Evolutionary conservation across 1,140 invertebrate genomes (phyloP).

Genomic region (Formica exsecta): DNA sequence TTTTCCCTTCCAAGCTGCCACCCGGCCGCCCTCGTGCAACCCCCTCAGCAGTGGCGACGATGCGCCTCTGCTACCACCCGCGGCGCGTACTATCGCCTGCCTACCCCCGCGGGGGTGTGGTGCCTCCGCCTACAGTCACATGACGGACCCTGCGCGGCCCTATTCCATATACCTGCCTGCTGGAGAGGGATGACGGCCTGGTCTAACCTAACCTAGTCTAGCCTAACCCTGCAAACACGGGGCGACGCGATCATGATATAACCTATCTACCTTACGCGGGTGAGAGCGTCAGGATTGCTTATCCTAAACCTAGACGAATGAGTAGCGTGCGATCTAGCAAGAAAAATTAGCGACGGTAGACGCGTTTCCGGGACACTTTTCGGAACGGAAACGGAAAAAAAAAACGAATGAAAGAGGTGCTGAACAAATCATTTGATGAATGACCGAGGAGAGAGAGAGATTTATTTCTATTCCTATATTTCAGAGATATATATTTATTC

Average conservation of each 20-base stretch:
- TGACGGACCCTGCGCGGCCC: conserved; percentile 78
- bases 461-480: not conserved
- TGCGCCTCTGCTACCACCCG: conserved; percentile 55
- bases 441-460: not conserved
- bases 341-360: not conserved
- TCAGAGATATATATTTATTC: not conserved
- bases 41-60: conserved; percentile 42
- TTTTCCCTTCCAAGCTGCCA: conserved; percentile 59
- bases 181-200: conserved; percentile 56
- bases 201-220: conserved; percentile 64
- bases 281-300: conserved; percentile 31
- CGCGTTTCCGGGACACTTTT: not conserved
- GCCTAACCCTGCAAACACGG: not conserved
- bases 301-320: not conserved
- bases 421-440: not conserved
- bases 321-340: not conserved
- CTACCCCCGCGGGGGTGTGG: conserved; percentile 82
- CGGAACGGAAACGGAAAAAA: not conserved
- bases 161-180: conserved; percentile 71
- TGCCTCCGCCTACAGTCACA: conserved; percentile 84
- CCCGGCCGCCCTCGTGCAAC: conserved; percentile 70
- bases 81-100: conserved; percentile 72
- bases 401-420: not conserved
- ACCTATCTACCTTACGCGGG: conserved; percentile 8
- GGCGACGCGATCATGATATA: conserved; percentile 43